Evolutionary conservation across 2,888 invertebrate genomes (phyloP), one percentile per base, ranked within the genome.

Genomic region (Erannis defoliaria): DNA sequence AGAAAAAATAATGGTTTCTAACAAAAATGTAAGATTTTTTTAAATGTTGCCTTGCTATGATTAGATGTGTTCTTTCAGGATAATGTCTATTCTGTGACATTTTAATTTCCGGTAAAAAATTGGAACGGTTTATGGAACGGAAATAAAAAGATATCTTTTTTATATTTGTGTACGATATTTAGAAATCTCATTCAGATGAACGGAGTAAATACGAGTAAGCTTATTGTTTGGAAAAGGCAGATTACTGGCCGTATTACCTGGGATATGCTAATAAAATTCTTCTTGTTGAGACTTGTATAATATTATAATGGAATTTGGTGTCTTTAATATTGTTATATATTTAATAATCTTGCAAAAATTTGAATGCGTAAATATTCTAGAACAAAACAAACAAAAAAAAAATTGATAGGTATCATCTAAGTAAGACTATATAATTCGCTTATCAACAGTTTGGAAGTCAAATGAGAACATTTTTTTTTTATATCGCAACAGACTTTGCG

Each of bases 81-180:
- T 70, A 70, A 64, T 48, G 67, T 62, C 62, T 64, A 62, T 64
- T 58, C 67, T 61, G 65, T 64, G 69, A 70, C 68, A 64, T 73
- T 73, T 73, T 73, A 73, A 73, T 73, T 71, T 73, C 72, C 72
- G 68, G 68, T 14, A 49, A 65, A 68, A 66, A 68, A 67, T 53
- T 60, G 63, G 48, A 37, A 54, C 60, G 48, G 55, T 46, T 58
- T 33, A 55, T 26, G 21, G 18, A 42, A 43, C 37, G 64, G 60
- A 60, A 59, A 54, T 50, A 56, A 54, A 54, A 19, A 43, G 16
- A 49, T 23, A 35, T 50, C 19, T 31, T 35, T 23, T 35, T 40
- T 55, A 21, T 57, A 50, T 55, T 50, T 51, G 40, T 54, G 18
- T 35, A 16, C 55, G 31, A 38, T 40, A 33, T 38, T 61, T 29